These are phyloP conservation scores for Drosophila melanosoma DNA, from an alignment of 2,888 invertebrate species.

Conservation along the genomic window DNA sequence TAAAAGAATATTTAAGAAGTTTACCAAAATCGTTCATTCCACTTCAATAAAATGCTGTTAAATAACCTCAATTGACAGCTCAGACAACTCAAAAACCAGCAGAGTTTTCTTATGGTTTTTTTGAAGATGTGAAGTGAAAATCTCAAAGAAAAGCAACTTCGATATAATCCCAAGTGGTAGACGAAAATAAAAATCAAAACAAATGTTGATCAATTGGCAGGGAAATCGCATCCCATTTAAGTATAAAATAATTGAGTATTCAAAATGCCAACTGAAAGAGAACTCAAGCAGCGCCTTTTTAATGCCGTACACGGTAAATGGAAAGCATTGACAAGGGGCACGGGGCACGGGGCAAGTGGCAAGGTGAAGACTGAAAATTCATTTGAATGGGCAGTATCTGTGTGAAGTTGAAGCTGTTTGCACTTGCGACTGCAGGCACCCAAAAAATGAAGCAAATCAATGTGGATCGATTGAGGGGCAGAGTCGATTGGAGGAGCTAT, in stretches of 20 bases:
- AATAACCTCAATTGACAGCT: too few species aligned
- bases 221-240: background rate
- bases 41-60: too few species aligned
- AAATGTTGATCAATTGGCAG: slow-evolving; percentile 13
- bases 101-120: background rate
- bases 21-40: background rate
- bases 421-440: slow-evolving; percentile 25
- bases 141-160: background rate
- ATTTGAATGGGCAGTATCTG: slow-evolving; percentile 30
- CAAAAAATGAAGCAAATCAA: slow-evolving; percentile 63
- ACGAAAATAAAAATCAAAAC: background rate
- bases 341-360: background rate
- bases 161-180: background rate
- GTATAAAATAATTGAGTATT: slow-evolving; percentile 13
- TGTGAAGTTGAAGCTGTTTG: slow-evolving; percentile 28
- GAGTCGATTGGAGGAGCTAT: slow-evolving; percentile 31
- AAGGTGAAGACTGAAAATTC: slow-evolving; percentile 5
- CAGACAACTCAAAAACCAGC: background rate
- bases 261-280: background rate
- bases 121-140: background rate
- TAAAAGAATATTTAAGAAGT: background rate
- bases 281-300: slow-evolving; percentile 16
- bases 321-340: background rate
- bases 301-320: background rate
- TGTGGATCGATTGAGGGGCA: slow-evolving; percentile 32